Evolutionary conservation across 2,113 vertebrate species (phyloP).

Genomic region (Megalops atlanticus): DNA sequence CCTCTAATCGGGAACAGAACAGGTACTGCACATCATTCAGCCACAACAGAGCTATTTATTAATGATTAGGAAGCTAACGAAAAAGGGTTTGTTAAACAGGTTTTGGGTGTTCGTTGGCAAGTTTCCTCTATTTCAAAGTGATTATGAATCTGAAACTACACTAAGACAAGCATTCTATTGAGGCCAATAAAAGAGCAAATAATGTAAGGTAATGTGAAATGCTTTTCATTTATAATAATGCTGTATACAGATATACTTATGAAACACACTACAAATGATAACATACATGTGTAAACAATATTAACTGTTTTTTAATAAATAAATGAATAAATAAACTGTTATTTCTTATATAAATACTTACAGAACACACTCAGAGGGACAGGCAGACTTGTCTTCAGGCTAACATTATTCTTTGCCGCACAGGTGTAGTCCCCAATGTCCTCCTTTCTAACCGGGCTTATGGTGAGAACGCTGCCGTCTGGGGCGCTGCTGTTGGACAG

Average conservation of each 20-base stretch:
- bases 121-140: too few relatives aligned
- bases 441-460: conserved; percentile 68
- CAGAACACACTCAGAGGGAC: conserved; percentile 69
- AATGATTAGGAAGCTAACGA: not conserved
- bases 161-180: too few relatives aligned
- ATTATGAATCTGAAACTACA: too few relatives aligned
- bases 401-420: conserved; percentile 64
- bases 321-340: too few relatives aligned
- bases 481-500: conserved; percentile 60
- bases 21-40: not conserved
- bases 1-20: not conserved
- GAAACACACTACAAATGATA: too few relatives aligned
- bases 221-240: too few relatives aligned
- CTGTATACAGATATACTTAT: too few relatives aligned
- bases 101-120: not conserved
- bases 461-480: conserved; percentile 55
- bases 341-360: conserved; percentile 63
- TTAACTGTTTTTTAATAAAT: too few relatives aligned
- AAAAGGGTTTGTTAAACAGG: not conserved
- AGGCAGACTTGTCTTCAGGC: conserved; percentile 44
- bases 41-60: not conserved
- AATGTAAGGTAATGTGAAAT: too few relatives aligned
- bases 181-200: too few relatives aligned
- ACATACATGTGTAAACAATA: too few relatives aligned
- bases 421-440: conserved; percentile 71